Evolutionary conservation across 2,113 vertebrate genomes (phyloP).

Genomic region (Xenopus laevis): DNA sequence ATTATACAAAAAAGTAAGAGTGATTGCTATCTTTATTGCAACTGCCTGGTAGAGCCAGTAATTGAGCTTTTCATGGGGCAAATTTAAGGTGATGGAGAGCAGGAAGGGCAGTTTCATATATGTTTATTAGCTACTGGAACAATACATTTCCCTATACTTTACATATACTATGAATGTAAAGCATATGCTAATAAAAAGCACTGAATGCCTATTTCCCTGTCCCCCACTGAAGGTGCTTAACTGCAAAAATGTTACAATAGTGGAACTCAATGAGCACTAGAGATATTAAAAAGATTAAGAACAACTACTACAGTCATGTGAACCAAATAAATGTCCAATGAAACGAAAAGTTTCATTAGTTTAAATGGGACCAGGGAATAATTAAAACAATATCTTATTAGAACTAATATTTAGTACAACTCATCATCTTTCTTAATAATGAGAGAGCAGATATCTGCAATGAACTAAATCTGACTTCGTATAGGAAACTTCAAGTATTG

Average conservation of each 20-base stretch:
- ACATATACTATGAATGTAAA: too few species aligned
- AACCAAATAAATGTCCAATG: conserved; percentile 18
- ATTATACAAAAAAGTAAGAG: too few species aligned
- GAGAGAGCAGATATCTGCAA: conserved; percentile 25
- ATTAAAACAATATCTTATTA: conserved; percentile 46
- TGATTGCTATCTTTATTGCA: too few species aligned
- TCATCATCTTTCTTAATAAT: conserved; percentile 27
- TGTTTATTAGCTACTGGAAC: too few species aligned
- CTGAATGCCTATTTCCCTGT: too few species aligned
- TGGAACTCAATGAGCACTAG: not conserved
- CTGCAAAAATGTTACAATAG: not conserved
- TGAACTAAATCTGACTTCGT: conserved; percentile 18
- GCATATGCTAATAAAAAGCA: too few species aligned
- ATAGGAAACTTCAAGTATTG: conserved; percentile 9
- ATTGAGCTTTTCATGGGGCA: too few species aligned
- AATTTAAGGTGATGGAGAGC: too few species aligned
- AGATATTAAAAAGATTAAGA: not conserved
- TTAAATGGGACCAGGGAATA: conserved; percentile 29
- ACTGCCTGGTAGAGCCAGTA: too few species aligned
- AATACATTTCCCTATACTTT: too few species aligned
- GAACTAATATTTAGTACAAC: conserved; percentile 35
- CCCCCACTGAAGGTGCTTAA: too few species aligned
- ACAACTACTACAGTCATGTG: not conserved
- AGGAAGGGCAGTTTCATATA: too few species aligned
- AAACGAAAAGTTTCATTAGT: conserved; percentile 29